Percentiles rank a stretch among this genome's conserved stretches.
These are phyloP conservation scores for Coelopa frigida DNA, from an alignment of 1,140 invertebrate genomes.

Conservation along the genomic window DNA sequence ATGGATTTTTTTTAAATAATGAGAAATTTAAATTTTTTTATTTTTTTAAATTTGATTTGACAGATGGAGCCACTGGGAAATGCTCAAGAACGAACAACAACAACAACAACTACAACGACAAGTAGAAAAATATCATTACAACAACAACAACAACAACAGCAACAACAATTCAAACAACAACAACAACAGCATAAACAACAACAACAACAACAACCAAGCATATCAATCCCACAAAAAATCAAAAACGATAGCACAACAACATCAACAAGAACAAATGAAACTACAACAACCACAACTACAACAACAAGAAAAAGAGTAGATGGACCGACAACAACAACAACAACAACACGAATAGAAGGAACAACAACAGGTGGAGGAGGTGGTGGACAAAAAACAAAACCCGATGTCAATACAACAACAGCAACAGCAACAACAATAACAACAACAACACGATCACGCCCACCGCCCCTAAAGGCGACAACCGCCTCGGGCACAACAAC, in stretches of 20 bases:
- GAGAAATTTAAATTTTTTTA: too few relatives aligned
- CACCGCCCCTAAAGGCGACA: constrained; percentile 36
- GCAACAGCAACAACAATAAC: constrained; percentile 9
- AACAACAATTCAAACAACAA: too few relatives aligned
- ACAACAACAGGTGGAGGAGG: constrained; percentile 8
- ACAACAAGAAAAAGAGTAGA: constrained; percentile 10
- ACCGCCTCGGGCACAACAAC: constrained; percentile 27
- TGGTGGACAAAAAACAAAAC: background rate
- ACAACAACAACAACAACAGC: too few relatives aligned
- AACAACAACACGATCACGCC: constrained; percentile 26
- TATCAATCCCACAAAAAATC: too few relatives aligned
- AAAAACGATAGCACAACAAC: constrained; percentile 6
- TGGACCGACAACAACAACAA: constrained; percentile 14
- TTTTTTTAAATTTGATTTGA: too few relatives aligned
- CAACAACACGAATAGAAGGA: constrained; percentile 13
- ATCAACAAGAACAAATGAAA: constrained; percentile 10
- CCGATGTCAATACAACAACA: constrained; percentile 7
- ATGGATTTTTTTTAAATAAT: too few relatives aligned
- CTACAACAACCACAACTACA: constrained; percentile 19
- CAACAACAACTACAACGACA: too few relatives aligned
- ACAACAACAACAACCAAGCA: too few relatives aligned
- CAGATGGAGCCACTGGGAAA: too few relatives aligned
- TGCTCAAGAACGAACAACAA: too few relatives aligned
- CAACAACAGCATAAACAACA: too few relatives aligned
- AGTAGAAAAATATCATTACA: too few relatives aligned